phyloP scores from a whole-genome alignment of 2,888 invertebrate species.

The Acanthopleura granulata region DNA sequence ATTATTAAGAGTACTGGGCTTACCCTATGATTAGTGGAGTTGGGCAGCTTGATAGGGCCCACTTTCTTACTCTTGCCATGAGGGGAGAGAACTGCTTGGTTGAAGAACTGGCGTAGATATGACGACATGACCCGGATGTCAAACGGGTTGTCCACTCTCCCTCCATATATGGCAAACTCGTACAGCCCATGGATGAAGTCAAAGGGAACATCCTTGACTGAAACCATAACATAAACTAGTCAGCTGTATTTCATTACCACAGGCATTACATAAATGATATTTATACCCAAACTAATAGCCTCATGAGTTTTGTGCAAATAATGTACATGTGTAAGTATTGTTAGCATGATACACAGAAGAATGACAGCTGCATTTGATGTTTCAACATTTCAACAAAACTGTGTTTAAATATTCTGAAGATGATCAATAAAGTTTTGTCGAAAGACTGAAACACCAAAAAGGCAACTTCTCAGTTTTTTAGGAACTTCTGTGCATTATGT shows the following conservation, averaged over 20 bases:
- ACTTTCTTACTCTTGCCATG: conserved; percentile 75
- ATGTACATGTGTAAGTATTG: too few species aligned
- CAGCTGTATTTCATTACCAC: too few species aligned
- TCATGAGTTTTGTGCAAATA: not conserved
- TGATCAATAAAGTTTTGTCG: too few species aligned
- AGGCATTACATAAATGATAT: not conserved
- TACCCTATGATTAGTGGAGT: conserved; percentile 73
- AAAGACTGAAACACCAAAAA: too few species aligned
- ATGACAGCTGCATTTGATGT: too few species aligned
- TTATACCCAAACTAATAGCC: conserved; percentile 6
- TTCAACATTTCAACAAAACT: too few species aligned
- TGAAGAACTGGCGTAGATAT: conserved; percentile 74
- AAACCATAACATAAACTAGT: not conserved
- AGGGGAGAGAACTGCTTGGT: conserved; percentile 53
- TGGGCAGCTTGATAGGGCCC: conserved; percentile 74
- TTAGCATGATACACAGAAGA: too few species aligned
- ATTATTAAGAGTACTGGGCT: conserved; percentile 21
- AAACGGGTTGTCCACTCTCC: conserved; percentile 83
- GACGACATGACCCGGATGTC: conserved; percentile 79
- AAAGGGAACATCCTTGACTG: conserved; percentile 75
- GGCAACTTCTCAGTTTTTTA: too few species aligned
- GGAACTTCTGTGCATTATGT: too few species aligned
- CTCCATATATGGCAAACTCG: conserved; percentile 87
- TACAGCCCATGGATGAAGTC: conserved; percentile 82
- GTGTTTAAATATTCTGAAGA: too few species aligned